Evolutionary conservation across 2,888 invertebrate genomes (phyloP), one percentile per base, ranked within the genome.

Genomic region (Callyntrura guangdongensis): DNA sequence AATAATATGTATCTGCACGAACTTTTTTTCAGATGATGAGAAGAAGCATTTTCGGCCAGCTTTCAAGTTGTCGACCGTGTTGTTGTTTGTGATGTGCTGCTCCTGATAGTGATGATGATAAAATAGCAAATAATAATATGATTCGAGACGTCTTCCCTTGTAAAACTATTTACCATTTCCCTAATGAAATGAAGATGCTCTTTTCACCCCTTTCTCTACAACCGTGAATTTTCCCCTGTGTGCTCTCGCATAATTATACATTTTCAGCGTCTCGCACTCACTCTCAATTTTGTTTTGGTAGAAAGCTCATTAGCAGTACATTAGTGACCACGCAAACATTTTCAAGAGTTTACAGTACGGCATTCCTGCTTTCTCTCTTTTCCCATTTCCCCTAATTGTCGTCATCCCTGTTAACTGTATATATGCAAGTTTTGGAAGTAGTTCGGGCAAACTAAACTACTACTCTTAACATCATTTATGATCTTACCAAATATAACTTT

Each of bases 261-360:
- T 77, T 49, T 77, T 22, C 49, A 77, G 47, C 6, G 36, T 25
- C 74, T 77, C 25, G 49, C 1, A 20, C 47, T 47, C 64, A 25
- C 25, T 64, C 47, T n/a, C 47, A 45, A 17, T 47, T 45, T 3
- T 77, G 22, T 53, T 49, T 12, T 77, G 17, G 74, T 77, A 77
- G 49, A 22, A 36, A 61, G 59, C 77, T 86, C 86, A 86, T 86
- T 86, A 86, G 86, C 17, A 86, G 86, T 77, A 20, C 86, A 86
- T 86, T 86, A 86, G 86, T 61, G 86, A 69, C 83, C 83, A 59
- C 69, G 67, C 49, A 67, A 49, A 22, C 47, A 53, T 77, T 77
- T 45, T 17, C 17, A 64, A 14, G 64, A 3, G 22, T 64, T n/a
- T 36, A 36, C 36, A 36, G 69, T 12, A n/a, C 49, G 0, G 17